Evolutionary conservation across 2,797 vertebrate genomes (phyloP), one percentile per base, ranked within the genome.

Genomic region (Schizopygopsis pylzovi): DNA sequence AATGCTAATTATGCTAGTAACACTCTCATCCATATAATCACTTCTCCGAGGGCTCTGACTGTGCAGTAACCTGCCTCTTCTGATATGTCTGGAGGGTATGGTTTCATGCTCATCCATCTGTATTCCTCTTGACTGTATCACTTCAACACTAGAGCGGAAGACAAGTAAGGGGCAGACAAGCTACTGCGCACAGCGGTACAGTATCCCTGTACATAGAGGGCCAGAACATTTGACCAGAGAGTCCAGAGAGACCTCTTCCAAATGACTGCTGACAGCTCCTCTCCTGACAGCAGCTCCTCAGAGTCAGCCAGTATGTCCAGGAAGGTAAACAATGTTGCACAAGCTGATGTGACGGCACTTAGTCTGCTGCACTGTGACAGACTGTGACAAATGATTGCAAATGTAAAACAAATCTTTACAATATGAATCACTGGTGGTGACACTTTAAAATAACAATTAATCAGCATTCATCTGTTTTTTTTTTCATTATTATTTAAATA

Each of bases 201-300:
- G 79, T 87, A 88, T 89, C 28, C 83, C 83, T 86, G 37, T 52
- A 59, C 49, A 59, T 52, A 12, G 39, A 84, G 47, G 43, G 43
- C 28, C 63, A 68, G 41, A 87, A 73, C 82, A 81, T 80, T 85
- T 87, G 86, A 82, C 78, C 72, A 78, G 90, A 87, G 80, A 20
- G 80, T 87, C 89, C 77, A 81, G 54, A 86, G 91, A 90, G 88
- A 88, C 82, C 87, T 81, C 87, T 91, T 93, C 88, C 88, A 92
- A 89, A 92, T 90, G 90, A 90, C 79, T 85, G 88, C 87, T 89
- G 88, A 92, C 90, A 89, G 90, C 87, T 22, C 54, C 54, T 71
- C 83, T 70, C 37, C 76, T 72, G 65, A 85, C 70, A 45, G 56
- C 70, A 67, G 61, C 76, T 84, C 76, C 61, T 71, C 22, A 72